Evolutionary conservation across 2,797 vertebrate genomes (phyloP), one percentile per base, ranked within the genome.

Genomic region (Gadopsis bispinosus): DNA sequence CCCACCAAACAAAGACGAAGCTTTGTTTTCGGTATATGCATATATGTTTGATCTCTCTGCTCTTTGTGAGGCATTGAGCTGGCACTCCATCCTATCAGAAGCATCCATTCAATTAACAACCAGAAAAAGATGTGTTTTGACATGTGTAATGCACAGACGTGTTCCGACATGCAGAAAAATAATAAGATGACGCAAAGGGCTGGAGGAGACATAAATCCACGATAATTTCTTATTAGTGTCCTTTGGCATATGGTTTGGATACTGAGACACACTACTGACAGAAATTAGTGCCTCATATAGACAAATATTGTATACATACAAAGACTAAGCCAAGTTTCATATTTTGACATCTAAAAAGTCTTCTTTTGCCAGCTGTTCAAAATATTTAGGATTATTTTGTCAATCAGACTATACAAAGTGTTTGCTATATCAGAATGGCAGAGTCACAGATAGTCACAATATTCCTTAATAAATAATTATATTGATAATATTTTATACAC

Each of bases 81-180:
- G 65, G 75, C 37, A 56, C 5, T 11, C 11, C 56, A 64, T 29
- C 12, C 13, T 53, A 53, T 67, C 29, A 39, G 29, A 69, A 17
- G 33, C n/a, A 63, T 75, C 60, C 62, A 81, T 73, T 76, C 55
- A 83, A 68, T 74, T 61, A 84, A 69, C 20, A 47, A 60, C 41
- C 4, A 53, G 69, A 55, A 81, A 79, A 79, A 58, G 41, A 60
- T 51, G 8, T 22, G 65, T 69, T 84, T 55, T 74, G 68, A 85
- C 47, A 72, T 13, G 12, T 62, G 29, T 55, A 72, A 75, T 53
- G 35, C 10, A 70, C 6, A 62, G 66, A 77, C 63, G 35, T 72
- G 75, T 80, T 75, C 74, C 80, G 54, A 82, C 69, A 82, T 60
- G 80, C 48, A 51, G 71, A 61, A 66, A 75, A 82, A 75, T 67